These are phyloP conservation scores for Drosophila bifasciata DNA, from an alignment of 1,140 invertebrate genomes.

Conservation along the genomic window DNA sequence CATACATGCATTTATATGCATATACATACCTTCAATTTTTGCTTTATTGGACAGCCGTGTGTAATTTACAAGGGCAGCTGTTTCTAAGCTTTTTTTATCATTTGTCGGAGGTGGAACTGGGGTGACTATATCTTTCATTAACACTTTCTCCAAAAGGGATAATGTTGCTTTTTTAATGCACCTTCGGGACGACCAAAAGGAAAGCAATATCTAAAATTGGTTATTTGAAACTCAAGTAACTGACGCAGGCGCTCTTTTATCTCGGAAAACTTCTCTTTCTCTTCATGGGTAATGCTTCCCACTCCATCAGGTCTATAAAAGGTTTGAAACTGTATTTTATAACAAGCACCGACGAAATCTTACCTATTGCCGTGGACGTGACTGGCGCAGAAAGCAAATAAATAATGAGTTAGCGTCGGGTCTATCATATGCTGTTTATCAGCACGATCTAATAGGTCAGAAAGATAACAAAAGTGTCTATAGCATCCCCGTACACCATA, in stretches of 20 bases:
- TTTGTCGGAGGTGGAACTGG: constrained; percentile 94
- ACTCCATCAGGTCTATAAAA: constrained; percentile 96
- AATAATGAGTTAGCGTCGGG: too few species aligned
- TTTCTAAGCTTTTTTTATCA: constrained; percentile 98
- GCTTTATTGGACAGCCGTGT: constrained; percentile 98
- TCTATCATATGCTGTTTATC: constrained; percentile 97
- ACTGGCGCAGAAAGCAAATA: constrained; percentile 99
- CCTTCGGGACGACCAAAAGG: constrained; percentile 98
- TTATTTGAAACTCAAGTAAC: constrained; percentile 98
- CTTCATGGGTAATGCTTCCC: constrained; percentile 98
- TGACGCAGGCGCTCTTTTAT: constrained; percentile 97
- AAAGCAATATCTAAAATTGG: too few species aligned
- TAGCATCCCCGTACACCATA: too few species aligned
- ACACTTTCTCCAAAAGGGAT: constrained; percentile 96
- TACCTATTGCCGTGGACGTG: constrained; percentile 96
- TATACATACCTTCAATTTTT: constrained; percentile 95
- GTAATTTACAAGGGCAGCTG: too few species aligned
- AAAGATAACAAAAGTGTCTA: too few species aligned
- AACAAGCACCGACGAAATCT: constrained; percentile 20
- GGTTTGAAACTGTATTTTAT: constrained; percentile 15
- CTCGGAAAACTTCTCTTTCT: constrained; percentile 99
- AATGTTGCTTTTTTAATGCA: constrained; percentile 97
- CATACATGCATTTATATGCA: constrained; percentile 1
- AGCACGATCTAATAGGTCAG: too few species aligned
- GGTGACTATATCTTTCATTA: constrained; percentile 99